A percentile compares a stretch with the other conserved stretches of the same genome.
Conservation (phyloP, 1,140 invertebrate genomes). For the Tribolium madens region DNA sequence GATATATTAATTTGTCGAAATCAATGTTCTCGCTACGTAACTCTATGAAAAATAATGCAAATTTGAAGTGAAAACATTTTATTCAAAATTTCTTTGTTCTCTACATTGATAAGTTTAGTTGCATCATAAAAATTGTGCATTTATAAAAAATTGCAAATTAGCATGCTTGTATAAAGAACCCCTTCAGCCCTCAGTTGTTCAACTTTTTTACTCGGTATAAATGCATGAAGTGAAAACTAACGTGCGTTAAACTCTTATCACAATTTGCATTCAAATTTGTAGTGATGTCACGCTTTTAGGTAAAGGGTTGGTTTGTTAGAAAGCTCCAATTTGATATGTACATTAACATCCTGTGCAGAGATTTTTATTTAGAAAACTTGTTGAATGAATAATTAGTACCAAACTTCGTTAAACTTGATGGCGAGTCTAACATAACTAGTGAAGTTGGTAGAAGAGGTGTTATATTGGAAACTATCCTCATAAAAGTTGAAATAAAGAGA, state of each 20-base stretch:
- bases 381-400: background rate
- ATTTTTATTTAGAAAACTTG: background rate
- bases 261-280: background rate
- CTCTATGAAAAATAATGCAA: too few species aligned
- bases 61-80: background rate
- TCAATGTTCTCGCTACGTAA: too few species aligned
- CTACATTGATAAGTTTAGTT: background rate
- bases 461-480: background rate
- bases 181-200: background rate
- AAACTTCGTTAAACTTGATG: background rate
- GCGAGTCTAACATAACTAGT: background rate
- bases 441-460: background rate
- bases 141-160: background rate
- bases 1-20: too few species aligned
- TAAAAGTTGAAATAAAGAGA: background rate
- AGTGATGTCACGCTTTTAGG: background rate
- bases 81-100: background rate
- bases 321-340: background rate
- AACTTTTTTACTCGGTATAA: background rate
- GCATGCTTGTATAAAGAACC: background rate
- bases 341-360: background rate
- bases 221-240: background rate
- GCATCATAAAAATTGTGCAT: background rate
- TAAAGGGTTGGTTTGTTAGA: background rate
- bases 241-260: background rate